Evolutionary conservation across 2,888 invertebrate species (phyloP), one percentile per base, ranked within the genome.

Genomic region (Caenorhabditis wallacei): DNA sequence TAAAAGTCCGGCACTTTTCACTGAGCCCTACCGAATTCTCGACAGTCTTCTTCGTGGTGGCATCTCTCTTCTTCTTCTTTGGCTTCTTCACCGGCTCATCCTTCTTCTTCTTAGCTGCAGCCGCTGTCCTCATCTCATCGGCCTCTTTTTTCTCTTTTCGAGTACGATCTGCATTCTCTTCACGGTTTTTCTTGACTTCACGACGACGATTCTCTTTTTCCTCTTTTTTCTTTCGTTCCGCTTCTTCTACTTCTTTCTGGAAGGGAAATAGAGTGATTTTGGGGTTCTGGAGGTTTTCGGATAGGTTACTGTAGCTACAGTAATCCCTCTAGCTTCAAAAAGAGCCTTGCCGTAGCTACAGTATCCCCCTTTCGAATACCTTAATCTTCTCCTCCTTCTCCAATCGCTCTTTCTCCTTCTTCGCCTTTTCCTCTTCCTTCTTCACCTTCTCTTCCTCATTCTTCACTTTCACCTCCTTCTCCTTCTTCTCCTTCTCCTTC

Each of bases 201-300:
- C 59, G 46, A 22, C 46, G 46, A 35, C 68, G 48, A 59, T 80
- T 72, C 30, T 80, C 72, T 54, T 80, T 80, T 24, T 72, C 71
- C 30, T 72, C 56, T 30, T 72, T 48, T 46, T 80, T 59, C 26
- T 80, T 64, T 11, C 37, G 20, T 24, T 80, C 71, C 26, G 48
- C 61, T 24, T 70, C 57, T n/a, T 64, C 63, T 22, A 48, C 59
- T 30, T 80, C 79, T 18, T 80, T 80, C 64, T 78, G 56, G n/a
- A 70, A 30, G n/a, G n/a, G n/a, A n/a, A n/a, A n/a, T n/a, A n/a
- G n/a, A n/a, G n/a, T n/a, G n/a, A 8, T 61, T 20, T 51, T 20
- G 11, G 20, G 7, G 7, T 13, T 7, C 22, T 22, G n/a, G n/a
- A n/a, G n/a, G n/a, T n/a, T n/a, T n/a, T n/a, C n/a, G n/a, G n/a